Evolutionary conservation across 2,797 vertebrate genomes (phyloP), one percentile per base, ranked within the genome.

Genomic region (Sebastes cheni): DNA sequence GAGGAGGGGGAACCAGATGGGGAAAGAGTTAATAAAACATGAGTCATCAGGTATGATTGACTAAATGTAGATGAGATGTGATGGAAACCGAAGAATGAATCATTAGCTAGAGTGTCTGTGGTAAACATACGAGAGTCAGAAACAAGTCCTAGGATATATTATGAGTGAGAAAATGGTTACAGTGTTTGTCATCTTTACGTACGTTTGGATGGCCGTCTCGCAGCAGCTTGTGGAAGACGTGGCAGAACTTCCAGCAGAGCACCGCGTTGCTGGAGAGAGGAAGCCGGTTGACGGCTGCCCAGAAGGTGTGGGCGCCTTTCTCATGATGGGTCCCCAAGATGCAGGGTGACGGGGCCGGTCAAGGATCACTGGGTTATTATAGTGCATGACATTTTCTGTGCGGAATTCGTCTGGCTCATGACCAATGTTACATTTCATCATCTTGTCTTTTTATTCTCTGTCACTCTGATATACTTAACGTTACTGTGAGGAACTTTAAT

Each of bases 161-260:
- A 50, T 50, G 14, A 25, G 4, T 1, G 16, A 27, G 27, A 64
- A 50, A 22, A 20, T 0, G 36, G 13, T n/a, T 2, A 55, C 4
- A n/a, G 11, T 30, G 14, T 13, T 29, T 9, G 9, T 25, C 4
- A 2, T 56, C 18, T n/a, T 52, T 77, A 96, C 98, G 92, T 93
- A 99, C 98, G 0, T 97, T 97, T 2, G 97, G 96, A 85, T 99
- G 99, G 68, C 99, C 98, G 2, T 99, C 98, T 6, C 98, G 96
- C 79, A 99, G 97, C 18, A 99, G 95, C 79, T 99, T 99, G 95
- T 99, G 99, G 95, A 99, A 98, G 88, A 99, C 98, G 0, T 99
- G 98, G 94, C 98, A 99, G 94, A 99, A 99, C 93, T 99, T 99
- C 99, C 99, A 99, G 94, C 98, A 99, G 64, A 99, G 97, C 80